phyloP scores from a whole-genome alignment of 2,888 invertebrate genomes.

The Volucella zonaria region DNA sequence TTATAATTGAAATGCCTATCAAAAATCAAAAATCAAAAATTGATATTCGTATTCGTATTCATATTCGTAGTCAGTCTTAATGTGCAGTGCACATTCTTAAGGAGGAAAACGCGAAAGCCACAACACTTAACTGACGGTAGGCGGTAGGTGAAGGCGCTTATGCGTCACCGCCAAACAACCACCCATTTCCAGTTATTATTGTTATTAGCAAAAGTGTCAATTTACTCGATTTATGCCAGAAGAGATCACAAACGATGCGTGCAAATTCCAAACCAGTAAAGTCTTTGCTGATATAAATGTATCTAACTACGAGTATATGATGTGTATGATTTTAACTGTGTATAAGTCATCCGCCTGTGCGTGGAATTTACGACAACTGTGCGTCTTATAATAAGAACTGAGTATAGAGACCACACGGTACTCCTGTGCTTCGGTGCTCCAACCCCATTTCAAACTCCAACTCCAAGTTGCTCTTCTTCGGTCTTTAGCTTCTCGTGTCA shows the following conservation, averaged over 20 bases:
- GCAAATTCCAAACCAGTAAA: constrained; percentile 65
- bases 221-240: constrained; percentile 76
- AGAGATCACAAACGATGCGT: constrained; percentile 73
- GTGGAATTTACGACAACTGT: constrained; percentile 63
- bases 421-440: background rate
- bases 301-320: no score
- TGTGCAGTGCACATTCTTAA: constrained; percentile 14
- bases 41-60: constrained; percentile 42
- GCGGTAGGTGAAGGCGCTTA: constrained; percentile 24
- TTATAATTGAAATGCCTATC: constrained; percentile 68
- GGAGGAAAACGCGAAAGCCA: constrained; percentile 11
- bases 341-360: background rate
- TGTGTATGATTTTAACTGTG: background rate
- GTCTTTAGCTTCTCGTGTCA: constrained; percentile 59
- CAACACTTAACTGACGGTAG: constrained; percentile 8
- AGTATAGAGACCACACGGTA: background rate
- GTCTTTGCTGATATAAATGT: no score
- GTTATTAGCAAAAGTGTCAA: constrained; percentile 80
- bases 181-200: constrained; percentile 69
- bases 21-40: constrained; percentile 69
- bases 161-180: constrained; percentile 62
- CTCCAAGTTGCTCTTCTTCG: constrained; percentile 38
- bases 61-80: background rate
- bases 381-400: constrained; percentile 45
- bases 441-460: constrained; percentile 6